Evolutionary conservation across 37 sponge, comb jelly and placozoan genomes (phyloP).

Genomic region (Aplysina aerophoba): DNA sequence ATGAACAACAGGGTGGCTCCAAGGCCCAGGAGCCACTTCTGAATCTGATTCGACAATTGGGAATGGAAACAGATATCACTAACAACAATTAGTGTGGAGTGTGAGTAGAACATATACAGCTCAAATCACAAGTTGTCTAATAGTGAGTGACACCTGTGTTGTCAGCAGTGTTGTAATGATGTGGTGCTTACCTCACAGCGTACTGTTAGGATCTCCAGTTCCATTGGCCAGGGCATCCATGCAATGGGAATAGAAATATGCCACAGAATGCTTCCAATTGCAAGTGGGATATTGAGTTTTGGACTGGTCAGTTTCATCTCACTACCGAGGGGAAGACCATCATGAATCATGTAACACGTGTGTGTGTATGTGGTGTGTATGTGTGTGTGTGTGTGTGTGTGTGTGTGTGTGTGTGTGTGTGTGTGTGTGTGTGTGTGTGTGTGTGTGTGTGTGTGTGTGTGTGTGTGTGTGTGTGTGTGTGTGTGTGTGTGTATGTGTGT

Average conservation of each 20-base stretch:
- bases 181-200: neutral
- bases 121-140: too few species aligned
- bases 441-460: too few species aligned
- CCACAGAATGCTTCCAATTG: neutral
- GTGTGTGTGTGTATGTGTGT: too few species aligned
- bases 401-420: too few species aligned
- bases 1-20: constrained; percentile 24
- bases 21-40: constrained; percentile 20
- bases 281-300: neutral
- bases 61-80: neutral
- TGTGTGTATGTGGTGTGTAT: too few species aligned
- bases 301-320: constrained; percentile 18
- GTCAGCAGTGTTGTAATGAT: neutral
- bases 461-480: too few species aligned
- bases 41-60: neutral
- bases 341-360: too few species aligned
- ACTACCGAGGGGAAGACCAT: neutral
- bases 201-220: neutral
- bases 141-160: neutral
- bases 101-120: neutral
- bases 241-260: neutral
- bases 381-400: too few species aligned
- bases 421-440: too few species aligned
- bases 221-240: neutral
- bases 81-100: neutral